phyloP scores from a whole-genome alignment of 2,888 invertebrate genomes.

The Hedychridium roseum region DNA sequence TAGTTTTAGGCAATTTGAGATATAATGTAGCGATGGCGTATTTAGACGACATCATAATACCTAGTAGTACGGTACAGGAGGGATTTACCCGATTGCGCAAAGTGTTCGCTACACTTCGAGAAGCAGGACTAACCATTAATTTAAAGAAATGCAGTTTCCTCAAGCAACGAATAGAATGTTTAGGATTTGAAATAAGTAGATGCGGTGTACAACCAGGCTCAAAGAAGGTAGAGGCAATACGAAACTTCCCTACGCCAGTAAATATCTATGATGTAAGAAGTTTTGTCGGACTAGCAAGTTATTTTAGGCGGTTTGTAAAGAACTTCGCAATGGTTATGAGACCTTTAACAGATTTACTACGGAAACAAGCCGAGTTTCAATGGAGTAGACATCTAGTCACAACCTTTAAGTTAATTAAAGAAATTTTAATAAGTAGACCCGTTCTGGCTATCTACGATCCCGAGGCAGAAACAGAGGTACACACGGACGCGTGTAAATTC shows the following conservation, averaged over 20 bases:
- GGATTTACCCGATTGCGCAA: constrained; percentile 25
- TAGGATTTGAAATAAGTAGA: constrained; percentile 37
- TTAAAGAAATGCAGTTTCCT: constrained; percentile 38
- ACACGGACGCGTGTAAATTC: constrained; percentile 51
- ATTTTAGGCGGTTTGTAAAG: constrained; percentile 44
- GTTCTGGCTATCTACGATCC: constrained; percentile 45
- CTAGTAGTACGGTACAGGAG: constrained; percentile 26
- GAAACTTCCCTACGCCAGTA: constrained; percentile 29
- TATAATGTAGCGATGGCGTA: constrained; percentile 28
- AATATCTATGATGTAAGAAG: constrained; percentile 38
- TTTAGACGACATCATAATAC: constrained; percentile 38
- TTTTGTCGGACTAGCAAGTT: constrained; percentile 45
- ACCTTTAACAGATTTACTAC: constrained; percentile 39
- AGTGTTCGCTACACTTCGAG: constrained; percentile 27
- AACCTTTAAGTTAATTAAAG: constrained; percentile 40
- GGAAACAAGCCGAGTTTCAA: constrained; percentile 26
- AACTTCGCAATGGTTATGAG: constrained; percentile 34
- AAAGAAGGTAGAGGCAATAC: constrained; percentile 20
- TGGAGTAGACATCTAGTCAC: constrained; percentile 39
- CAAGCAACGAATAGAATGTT: constrained; percentile 33
- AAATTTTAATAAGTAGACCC: constrained; percentile 29
- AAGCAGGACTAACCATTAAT: constrained; percentile 38
- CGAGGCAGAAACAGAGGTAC: constrained; percentile 38
- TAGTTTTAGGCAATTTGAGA: constrained; percentile 28
- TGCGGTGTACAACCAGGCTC: constrained; percentile 36